A percentile compares a stretch with the other conserved stretches of the same genome.
Conservation (phyloP, 2,113 vertebrate genomes). For the Phyllostomus discolor region DNA sequence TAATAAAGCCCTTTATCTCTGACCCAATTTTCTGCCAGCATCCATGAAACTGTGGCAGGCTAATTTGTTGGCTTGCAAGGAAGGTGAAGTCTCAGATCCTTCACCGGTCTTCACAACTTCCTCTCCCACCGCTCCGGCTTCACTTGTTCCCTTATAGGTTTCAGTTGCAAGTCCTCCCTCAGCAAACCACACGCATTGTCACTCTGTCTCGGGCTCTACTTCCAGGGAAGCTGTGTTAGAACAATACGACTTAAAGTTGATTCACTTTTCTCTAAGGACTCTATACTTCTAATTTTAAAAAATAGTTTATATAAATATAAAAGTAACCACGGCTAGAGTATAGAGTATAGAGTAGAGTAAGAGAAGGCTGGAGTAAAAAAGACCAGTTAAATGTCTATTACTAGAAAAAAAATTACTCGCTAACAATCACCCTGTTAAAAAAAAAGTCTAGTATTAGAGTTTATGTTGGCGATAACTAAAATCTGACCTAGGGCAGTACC, state of each 20-base stretch:
- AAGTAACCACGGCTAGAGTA: neutral
- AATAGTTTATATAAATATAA: neutral
- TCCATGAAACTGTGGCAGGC: neutral
- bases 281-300: neutral
- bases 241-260: neutral
- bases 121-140: neutral
- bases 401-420: neutral
- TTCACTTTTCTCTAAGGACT: neutral
- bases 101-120: neutral
- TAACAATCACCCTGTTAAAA: neutral
- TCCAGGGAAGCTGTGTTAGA: neutral
- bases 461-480: constrained; percentile 2
- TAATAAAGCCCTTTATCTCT: neutral
- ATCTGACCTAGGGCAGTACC: neutral
- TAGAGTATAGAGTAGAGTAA: neutral
- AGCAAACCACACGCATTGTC: neutral
- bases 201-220: neutral
- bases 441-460: neutral
- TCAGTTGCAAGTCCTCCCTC: neutral
- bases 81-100: neutral
- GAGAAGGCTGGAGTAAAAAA: neutral
- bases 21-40: neutral
- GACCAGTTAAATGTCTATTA: neutral
- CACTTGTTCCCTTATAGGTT: neutral
- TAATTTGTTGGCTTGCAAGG: neutral